Evolutionary conservation across 2,888 invertebrate genomes (phyloP), one percentile per base, ranked within the genome.

Genomic region (Dusona sp.): DNA sequence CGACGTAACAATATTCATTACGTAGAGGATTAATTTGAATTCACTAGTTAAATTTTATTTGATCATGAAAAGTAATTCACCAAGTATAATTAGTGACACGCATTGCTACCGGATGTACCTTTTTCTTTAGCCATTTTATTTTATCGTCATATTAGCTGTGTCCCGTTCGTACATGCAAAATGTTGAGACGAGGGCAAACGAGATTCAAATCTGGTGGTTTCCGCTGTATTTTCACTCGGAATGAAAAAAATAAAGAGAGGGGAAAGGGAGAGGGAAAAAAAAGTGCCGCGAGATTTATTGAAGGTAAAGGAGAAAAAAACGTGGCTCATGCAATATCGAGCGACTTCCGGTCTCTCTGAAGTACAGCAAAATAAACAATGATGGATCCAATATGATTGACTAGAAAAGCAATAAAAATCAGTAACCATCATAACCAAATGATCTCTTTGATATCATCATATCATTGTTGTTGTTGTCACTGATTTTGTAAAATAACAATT

Each of bases 151-250:
- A 48, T 77, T 33, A 48, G 48, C 22, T 16, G 64, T n/a, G 38
- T 38, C 54, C 16, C 57, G 57, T 57, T 33, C 38, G 22, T 36
- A 38, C 36, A 73, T 73, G 54, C 54, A 73, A 57, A 73, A 57
- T 36, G 38, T 57, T 54, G 22, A 38, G 33, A 65, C 48, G 36
- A 77, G 33, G 48, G 22, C 77, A 33, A 48, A 77, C 65, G 64
- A 77, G 77, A 77, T 77, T 48, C 45, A 48, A 77, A 77, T 77
- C 77, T 45, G 33, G 29, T 57, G 64, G 64, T 64, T 77, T 77
- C 77, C 77, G 77, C 25, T 77, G 61, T 48, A 65, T 61, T 61
- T 65, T 64, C 22, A 65, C 33, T 33, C 25, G n/a, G 54, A 38
- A 22, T 33, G 74, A 19, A n/a, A n/a, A 36, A 33, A 29, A 36